Percentiles rank a stretch among this genome's conserved stretches.
These are phyloP conservation scores for Antedon bifida DNA, from an alignment of 35 echinoderm and acorn worm genomes.

Conservation along the genomic window DNA sequence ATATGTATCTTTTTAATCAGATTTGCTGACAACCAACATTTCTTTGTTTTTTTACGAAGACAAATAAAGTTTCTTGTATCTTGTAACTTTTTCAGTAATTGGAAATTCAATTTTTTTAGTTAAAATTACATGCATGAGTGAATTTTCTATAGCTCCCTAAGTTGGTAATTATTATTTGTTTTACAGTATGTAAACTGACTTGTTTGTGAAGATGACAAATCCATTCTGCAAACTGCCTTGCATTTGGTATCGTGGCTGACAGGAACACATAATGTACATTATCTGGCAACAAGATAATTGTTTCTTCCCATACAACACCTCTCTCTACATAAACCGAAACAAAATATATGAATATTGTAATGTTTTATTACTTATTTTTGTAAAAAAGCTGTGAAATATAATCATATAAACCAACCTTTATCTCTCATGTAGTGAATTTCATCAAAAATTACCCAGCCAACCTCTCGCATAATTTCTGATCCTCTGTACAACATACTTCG, in stretches of 20 bases:
- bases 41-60: no score
- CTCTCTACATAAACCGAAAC: slow-evolving; percentile 33
- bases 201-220: slow-evolving; percentile 97
- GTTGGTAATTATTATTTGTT: no score
- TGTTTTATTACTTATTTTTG: no score
- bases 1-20: no score
- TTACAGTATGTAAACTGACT: slow-evolving; percentile 25
- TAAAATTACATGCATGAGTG: no score
- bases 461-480: slow-evolving; percentile 86
- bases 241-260: slow-evolving; percentile 95
- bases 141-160: no score
- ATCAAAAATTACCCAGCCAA: slow-evolving; percentile 97
- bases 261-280: slow-evolving; percentile 98
- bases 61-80: no score
- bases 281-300: slow-evolving; percentile 82
- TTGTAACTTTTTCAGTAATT: no score
- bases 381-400: no score
- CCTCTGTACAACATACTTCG: slow-evolving; percentile 96
- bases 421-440: slow-evolving; percentile 99
- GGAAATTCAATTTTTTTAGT: no score
- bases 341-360: no score
- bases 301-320: slow-evolving; percentile 98
- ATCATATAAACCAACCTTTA: slow-evolving; percentile 32
- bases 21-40: no score
- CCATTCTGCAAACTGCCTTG: slow-evolving; percentile 97